Evolutionary conservation across 2,797 vertebrate species (phyloP).

Genomic region (Discoglossus pictus): DNA sequence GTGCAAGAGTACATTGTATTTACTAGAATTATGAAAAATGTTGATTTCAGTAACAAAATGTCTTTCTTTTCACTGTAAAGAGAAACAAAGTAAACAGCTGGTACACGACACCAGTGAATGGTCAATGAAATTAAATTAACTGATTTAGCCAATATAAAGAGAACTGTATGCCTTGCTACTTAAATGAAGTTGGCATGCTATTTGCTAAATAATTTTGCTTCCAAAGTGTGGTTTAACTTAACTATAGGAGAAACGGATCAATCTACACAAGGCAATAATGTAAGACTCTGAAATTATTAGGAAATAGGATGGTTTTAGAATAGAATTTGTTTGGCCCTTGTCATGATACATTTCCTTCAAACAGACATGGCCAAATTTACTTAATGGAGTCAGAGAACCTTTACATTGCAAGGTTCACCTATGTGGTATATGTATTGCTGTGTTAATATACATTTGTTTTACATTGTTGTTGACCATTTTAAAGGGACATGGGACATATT

Average conservation of each 20-base stretch:
- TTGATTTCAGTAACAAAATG: slow-evolving; percentile 11
- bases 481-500: too few relatives aligned
- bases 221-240: slow-evolving; percentile 62
- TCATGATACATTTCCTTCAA: slow-evolving; percentile 66
- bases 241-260: slow-evolving; percentile 57
- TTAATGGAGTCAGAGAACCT: too few relatives aligned
- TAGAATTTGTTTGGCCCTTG: slow-evolving; percentile 69
- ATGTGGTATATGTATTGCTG: too few relatives aligned
- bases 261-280: slow-evolving; percentile 67
- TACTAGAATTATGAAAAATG: slow-evolving; percentile 15
- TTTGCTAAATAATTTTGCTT: slow-evolving; percentile 68
- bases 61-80: slow-evolving; percentile 46
- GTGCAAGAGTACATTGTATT: slow-evolving; percentile 15
- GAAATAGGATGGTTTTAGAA: slow-evolving; percentile 67
- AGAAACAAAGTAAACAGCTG: slow-evolving; percentile 66
- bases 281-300: slow-evolving; percentile 67
- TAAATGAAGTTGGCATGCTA: slow-evolving; percentile 69
- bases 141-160: slow-evolving; percentile 64
- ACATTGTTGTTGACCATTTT: too few relatives aligned
- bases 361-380: too few relatives aligned
- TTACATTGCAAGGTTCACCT: too few relatives aligned
- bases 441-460: too few relatives aligned
- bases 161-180: slow-evolving; percentile 58
- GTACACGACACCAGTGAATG: slow-evolving; percentile 64
- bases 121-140: slow-evolving; percentile 73